Conservation (phyloP, 2,888 invertebrate genomes). For the Selenia dentaria region DNA sequence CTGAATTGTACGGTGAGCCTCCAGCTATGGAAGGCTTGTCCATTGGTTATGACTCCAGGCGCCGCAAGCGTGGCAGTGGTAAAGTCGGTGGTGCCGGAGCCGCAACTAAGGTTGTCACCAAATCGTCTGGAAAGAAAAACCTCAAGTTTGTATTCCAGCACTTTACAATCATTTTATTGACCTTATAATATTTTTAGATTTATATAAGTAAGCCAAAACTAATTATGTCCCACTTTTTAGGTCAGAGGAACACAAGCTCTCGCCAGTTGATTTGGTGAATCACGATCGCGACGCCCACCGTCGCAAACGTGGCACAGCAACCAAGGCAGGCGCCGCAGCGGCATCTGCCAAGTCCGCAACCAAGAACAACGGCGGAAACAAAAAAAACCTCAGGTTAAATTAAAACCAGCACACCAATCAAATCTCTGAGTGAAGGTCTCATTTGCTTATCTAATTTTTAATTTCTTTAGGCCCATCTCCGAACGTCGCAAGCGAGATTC, state of each 20-base stretch:
- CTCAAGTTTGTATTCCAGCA: conserved; percentile 60
- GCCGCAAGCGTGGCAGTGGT: conserved; percentile 75
- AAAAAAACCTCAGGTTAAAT: conserved; percentile 76
- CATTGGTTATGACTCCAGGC: conserved; percentile 64
- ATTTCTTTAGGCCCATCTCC: conserved; percentile 62
- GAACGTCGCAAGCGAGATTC: conserved; percentile 85
- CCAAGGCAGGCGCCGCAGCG: conserved; percentile 75
- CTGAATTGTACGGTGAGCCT: conserved; percentile 86
- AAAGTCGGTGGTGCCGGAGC: conserved; percentile 78
- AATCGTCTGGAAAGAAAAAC: conserved; percentile 77
- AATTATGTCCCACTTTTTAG: conserved; percentile 41
- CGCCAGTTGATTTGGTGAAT: conserved; percentile 61
- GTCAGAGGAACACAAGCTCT: conserved; percentile 62
- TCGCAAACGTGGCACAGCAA: conserved; percentile 72
- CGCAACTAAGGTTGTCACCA: conserved; percentile 77
- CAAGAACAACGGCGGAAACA: conserved; percentile 74
- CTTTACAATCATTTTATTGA: neutral
- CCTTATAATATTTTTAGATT: no score
- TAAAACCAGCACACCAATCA: conserved; percentile 23
- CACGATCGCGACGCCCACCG: conserved; percentile 66
- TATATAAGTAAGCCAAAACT: conserved; percentile 5
- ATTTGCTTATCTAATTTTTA: conserved; percentile 16
- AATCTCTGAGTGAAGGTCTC: conserved; percentile 1
- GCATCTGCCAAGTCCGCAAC: conserved; percentile 76
- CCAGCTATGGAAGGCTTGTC: conserved; percentile 76